Evolutionary conservation across 2,888 invertebrate genomes (phyloP).

Genomic region (Orthonevra nobilis): DNA sequence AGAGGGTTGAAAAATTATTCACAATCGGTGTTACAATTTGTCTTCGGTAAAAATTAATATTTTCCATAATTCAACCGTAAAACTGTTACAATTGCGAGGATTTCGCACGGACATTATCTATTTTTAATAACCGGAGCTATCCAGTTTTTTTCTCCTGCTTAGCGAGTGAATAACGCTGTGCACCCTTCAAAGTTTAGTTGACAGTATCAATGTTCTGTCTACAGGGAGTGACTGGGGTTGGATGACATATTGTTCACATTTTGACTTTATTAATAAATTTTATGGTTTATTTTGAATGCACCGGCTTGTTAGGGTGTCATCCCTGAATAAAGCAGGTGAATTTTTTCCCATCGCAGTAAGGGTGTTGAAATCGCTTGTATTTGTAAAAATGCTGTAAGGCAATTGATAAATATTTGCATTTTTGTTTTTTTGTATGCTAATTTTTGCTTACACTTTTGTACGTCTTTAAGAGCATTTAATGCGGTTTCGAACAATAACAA

Average conservation of each 20-base stretch:
- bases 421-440: too few relatives aligned
- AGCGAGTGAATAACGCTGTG: constrained; percentile 14
- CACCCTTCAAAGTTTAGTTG: constrained; percentile 15
- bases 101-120: constrained; percentile 58
- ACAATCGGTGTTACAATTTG: constrained; percentile 64
- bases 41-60: constrained; percentile 58
- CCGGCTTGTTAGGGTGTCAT: constrained; percentile 69
- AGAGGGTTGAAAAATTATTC: constrained; percentile 8
- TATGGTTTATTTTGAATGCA: constrained; percentile 62
- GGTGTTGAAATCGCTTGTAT: constrained; percentile 28
- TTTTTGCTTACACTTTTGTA: too few relatives aligned
- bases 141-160: constrained; percentile 1
- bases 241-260: constrained; percentile 58
- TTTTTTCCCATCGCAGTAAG: constrained; percentile 31
- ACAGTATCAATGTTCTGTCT: neutral
- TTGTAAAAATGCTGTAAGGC: constrained; percentile 5
- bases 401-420: too few relatives aligned
- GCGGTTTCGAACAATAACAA: too few relatives aligned
- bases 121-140: constrained; percentile 46
- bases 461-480: too few relatives aligned
- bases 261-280: constrained; percentile 70
- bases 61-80: constrained; percentile 41
- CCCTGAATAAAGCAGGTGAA: constrained; percentile 46
- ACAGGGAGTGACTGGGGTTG: constrained; percentile 21
- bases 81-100: constrained; percentile 37